Base-by-base conservation (phyloP, 2,888 invertebrate genomes). In the Tenthredo notha region DNA sequence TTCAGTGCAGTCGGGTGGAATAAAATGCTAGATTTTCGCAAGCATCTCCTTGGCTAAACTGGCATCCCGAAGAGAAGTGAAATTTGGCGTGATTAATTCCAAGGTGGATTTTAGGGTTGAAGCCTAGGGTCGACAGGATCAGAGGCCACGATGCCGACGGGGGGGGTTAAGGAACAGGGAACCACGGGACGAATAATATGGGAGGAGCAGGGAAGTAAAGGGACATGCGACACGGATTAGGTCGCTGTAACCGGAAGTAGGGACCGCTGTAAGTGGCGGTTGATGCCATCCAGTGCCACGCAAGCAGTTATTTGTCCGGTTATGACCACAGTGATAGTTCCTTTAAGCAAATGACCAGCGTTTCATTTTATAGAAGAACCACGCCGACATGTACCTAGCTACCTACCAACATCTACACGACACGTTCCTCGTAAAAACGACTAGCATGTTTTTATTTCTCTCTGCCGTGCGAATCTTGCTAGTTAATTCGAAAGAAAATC, bases 71-170 rank as follows among this genome's bases (percentile, higher is more conserved):
- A 25, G 50, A 67, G 67, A 50, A 67, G 47, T 40, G 47, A 83
- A 83, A 83, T 50, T 83, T 83, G 47, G 47, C 83, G 50, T 70
- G 83, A 67, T 83, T 83, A 83, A 83, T 83, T 65, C 83, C 83
- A 47, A 83, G 83, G 47, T 67, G 67, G 67, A 83, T 83, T 40
- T 83, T 67, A 67, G 83, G 29, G 83, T 83, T 65, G 67, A 29
- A 67, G 33, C 61, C 40, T 37, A n/a, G 50, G 83, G 83, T 83
- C 70, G 43, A 47, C 18, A 83, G 67, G 83, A 83, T 83, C 83
- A 67, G 65, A 83, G 80, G 58, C 50, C 21, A 12, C 61, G 80
- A 61, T 61, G 80, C n/a, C 40, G 15, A 6, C 74, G 67, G 67
- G 33, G 67, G 33, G 58, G 61, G 58, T 58, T 61, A 61, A 58